Evolutionary conservation across 2,797 vertebrate genomes (phyloP), one percentile per base, ranked within the genome.

Genomic region (Myotis daubentonii): DNA sequence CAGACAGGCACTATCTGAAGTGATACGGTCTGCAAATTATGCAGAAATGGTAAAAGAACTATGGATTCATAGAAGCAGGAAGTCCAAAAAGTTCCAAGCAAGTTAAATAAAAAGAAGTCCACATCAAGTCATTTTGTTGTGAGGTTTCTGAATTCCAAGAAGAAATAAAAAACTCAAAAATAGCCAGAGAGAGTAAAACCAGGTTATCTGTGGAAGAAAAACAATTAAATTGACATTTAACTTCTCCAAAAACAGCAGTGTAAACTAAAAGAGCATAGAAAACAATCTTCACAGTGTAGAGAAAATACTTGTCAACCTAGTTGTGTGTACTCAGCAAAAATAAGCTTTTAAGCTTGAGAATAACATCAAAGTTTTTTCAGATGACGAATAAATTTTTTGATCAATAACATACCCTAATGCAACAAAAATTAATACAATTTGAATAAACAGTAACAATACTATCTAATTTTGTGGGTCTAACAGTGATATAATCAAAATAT

Each of bases 381-480:
- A 53, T 36, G 91, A 68, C 13, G 72, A 66, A 72, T 38, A 28
- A 12, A 4, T 57, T 47, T 92, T 93, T 83, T 57, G 17, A 79
- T 92, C n/a, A 79, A 47, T 74, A 74, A n/a, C 17, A 87, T 3
- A 90, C 36, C 44, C 33, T 62, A 74, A 72, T 87, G 30, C 22
- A 94, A 89, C 33, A 91, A 85, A 90, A 82, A 95, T 25, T 28
- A 89, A 55, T 33, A 83, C 70, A 41, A 87, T 90, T 94, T 88
- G n/a, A 88, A 78, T 91, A 92, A 92, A 95, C n/a, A 93, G 41
- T 85, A 70, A 87, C 30, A 91, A 87, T 49, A 70, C 60, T 88
- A 33, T 87, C 38, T 85, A 92, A 94, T 94, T 90, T 72, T 94
- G 57, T 85, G 74, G 55, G 11, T 53, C 16, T 51, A 90, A 80